Evolutionary conservation across 2,797 vertebrate genomes (phyloP).

Genomic region (Sebastes iracundus): DNA sequence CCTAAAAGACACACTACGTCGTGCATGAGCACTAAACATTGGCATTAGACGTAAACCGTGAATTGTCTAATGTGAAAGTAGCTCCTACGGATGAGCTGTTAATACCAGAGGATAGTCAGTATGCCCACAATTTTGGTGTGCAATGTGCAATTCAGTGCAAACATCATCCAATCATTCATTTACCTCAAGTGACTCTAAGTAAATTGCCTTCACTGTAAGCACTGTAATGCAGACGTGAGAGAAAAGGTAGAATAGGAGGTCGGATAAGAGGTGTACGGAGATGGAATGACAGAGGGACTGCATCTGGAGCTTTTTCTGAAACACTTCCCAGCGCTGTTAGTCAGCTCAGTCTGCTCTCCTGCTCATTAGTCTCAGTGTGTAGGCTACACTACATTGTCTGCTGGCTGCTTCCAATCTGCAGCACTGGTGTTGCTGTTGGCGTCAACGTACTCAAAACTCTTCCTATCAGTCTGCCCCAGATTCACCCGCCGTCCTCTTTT

Average conservation of each 20-base stretch:
- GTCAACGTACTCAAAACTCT: conserved; percentile 24
- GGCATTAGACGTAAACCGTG: too few species aligned
- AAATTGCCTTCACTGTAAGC: neutral
- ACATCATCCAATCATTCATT: neutral
- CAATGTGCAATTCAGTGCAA: neutral
- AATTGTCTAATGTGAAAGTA: too few species aligned
- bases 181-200: neutral
- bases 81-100: too few species aligned
- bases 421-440: conserved; percentile 38
- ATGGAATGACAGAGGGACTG: conserved; percentile 12
- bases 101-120: too few species aligned
- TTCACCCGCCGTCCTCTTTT: conserved; percentile 45
- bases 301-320: conserved; percentile 36
- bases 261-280: neutral
- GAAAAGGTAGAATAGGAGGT: neutral
- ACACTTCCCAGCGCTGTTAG: conserved; percentile 33
- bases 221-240: neutral
- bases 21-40: too few species aligned
- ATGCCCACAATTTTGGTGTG: too few species aligned
- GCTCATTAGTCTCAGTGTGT: conserved; percentile 65
- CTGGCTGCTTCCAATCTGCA: conserved; percentile 43
- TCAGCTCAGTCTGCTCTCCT: conserved; percentile 53
- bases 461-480: conserved; percentile 56
- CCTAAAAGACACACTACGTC: too few species aligned
- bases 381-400: conserved; percentile 23